A percentile compares a stretch with the other conserved stretches of the same genome.
Conservation (phyloP, 2,888 invertebrate species). For the Drosophila planitibia region DNA sequence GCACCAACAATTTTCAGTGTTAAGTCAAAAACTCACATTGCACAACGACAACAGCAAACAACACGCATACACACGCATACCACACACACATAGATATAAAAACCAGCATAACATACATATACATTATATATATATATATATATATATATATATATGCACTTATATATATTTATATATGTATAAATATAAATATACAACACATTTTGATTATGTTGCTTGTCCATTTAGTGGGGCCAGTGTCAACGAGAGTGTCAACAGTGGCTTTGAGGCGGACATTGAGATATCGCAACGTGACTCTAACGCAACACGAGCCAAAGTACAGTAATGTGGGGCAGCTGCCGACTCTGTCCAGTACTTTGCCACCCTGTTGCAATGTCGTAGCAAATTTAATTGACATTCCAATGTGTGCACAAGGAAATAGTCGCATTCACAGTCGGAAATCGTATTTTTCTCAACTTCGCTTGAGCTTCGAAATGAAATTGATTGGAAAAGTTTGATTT, state of each 20-base stretch:
- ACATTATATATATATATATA: conserved; percentile 15
- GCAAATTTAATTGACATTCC: conserved; percentile 53
- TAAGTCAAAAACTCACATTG: conserved; percentile 47
- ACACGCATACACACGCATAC: conserved; percentile 20
- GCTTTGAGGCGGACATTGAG: conserved; percentile 80
- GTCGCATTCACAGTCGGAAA: conserved; percentile 50
- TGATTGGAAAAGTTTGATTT: conserved; percentile 36
- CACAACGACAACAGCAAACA: conserved; percentile 37
- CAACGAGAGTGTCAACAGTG: conserved; percentile 59
- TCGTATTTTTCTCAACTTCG: conserved; percentile 22
- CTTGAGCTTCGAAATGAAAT: conserved; percentile 26
- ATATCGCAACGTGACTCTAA: conserved; percentile 67
- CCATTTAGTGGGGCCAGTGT: conserved; percentile 74
- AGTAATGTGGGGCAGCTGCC: conserved; percentile 40
- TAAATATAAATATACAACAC: conserved; percentile 37
- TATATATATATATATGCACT: conserved; percentile 27
- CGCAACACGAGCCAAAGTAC: conserved; percentile 52
- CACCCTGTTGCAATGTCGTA: conserved; percentile 29
- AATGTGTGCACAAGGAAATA: conserved; percentile 45
- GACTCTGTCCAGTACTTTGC: background rate
- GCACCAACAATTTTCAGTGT: conserved; percentile 54
- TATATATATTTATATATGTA: conserved; percentile 1
- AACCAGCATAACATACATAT: conserved; percentile 11
- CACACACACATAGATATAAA: conserved; percentile 11
- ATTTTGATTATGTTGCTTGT: conserved; percentile 68